These are phyloP conservation scores for Sarcophaga subvicina DNA, from an alignment of 2,888 invertebrate species.

Conservation along the genomic window DNA sequence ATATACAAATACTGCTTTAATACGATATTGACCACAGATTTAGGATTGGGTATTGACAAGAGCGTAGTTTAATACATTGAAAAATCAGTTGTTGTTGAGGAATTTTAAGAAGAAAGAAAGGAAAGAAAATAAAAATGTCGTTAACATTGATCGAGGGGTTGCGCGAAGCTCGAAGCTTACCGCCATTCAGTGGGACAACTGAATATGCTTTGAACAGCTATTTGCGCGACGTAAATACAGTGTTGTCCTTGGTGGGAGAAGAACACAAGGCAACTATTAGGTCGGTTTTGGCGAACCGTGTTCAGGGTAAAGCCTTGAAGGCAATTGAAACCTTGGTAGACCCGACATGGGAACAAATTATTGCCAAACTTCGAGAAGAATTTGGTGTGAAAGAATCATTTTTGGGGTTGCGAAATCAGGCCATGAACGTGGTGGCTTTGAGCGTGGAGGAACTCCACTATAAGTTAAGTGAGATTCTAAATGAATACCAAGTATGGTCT, in stretches of 20 bases:
- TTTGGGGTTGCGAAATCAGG: constrained; percentile 44
- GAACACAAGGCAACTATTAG: background rate
- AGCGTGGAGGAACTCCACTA: constrained; percentile 35
- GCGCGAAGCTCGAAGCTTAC: too few species aligned
- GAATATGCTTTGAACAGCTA: background rate
- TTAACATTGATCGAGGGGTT: too few species aligned
- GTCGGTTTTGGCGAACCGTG: constrained; percentile 3
- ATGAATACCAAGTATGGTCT: background rate
- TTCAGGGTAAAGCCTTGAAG: background rate
- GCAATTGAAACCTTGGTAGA: background rate
- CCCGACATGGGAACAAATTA: constrained; percentile 43
- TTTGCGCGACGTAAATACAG: background rate
- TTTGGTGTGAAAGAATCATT: constrained; percentile 60
- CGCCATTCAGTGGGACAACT: background rate
- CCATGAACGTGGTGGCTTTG: constrained; percentile 43
- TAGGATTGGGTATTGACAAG: background rate
- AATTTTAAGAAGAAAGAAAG: too few species aligned
- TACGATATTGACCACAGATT: background rate
- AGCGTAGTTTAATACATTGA: background rate
- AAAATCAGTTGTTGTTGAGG: too few species aligned
- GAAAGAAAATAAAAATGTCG: too few species aligned
- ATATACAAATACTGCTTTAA: background rate
- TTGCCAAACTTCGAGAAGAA: constrained; percentile 53
- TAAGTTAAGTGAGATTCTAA: constrained; percentile 10
- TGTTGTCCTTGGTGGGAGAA: background rate